Percentiles rank a stretch among this genome's conserved stretches.
Conservation (phyloP, 2,888 invertebrate genomes). For the Strigamia crassipes region DNA sequence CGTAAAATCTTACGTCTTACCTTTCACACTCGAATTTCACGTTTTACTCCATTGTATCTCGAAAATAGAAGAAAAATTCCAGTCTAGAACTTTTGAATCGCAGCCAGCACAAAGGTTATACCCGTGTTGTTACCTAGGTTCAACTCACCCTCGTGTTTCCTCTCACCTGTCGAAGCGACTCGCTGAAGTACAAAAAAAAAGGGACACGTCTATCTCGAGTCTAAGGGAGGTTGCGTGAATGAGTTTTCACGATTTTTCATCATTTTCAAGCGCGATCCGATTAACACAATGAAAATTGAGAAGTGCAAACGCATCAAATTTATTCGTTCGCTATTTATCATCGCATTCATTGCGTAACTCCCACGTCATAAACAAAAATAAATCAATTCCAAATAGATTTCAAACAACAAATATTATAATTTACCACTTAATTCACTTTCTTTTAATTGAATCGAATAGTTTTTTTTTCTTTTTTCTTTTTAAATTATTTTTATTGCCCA, state of each 20-base stretch:
- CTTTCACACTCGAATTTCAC: neutral
- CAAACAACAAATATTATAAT: too few relatives aligned
- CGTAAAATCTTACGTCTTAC: neutral
- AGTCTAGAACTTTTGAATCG: neutral
- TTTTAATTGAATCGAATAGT: too few relatives aligned
- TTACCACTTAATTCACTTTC: too few relatives aligned
- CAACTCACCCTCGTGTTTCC: slow-evolving; percentile 30
- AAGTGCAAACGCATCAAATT: too few relatives aligned
- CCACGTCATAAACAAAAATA: too few relatives aligned
- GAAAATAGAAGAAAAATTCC: neutral
- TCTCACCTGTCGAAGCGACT: slow-evolving; percentile 34
- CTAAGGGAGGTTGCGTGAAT: neutral
- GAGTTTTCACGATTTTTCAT: neutral
- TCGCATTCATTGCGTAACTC: too few relatives aligned
- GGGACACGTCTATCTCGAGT: slow-evolving; percentile 12
- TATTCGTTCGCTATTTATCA: too few relatives aligned
- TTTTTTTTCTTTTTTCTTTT: too few relatives aligned
- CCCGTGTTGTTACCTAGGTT: slow-evolving; percentile 2
- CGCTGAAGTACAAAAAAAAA: slow-evolving; percentile 13
- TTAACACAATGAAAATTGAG: too few relatives aligned
- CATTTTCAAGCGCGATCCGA: neutral
- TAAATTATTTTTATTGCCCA: too few relatives aligned
- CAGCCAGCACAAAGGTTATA: neutral
- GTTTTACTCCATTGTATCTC: neutral
- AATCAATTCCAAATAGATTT: too few relatives aligned